phyloP scores from a whole-genome alignment of 2,888 invertebrate genomes.

The Noctua janthina region DNA sequence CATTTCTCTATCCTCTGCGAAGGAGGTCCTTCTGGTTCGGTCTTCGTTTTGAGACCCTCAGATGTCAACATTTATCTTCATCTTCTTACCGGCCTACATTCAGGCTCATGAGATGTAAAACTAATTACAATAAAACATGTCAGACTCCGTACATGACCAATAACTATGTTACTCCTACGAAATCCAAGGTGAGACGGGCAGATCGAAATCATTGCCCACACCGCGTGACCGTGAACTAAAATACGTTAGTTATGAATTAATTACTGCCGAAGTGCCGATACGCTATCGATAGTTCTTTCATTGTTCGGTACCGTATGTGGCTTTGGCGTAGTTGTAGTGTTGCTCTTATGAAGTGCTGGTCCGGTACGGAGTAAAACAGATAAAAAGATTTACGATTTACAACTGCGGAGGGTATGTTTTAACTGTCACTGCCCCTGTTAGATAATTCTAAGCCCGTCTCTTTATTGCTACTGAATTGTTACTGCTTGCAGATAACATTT shows the following conservation, averaged over 20 bases:
- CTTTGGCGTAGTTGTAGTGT: slow-evolving; percentile 7
- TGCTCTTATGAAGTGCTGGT: not conserved
- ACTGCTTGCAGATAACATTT: not conserved
- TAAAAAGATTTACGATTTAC: not conserved
- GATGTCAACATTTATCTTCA: not conserved
- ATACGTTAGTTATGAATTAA: slow-evolving; percentile 61
- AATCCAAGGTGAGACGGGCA: slow-evolving; percentile 60
- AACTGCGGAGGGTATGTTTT: not conserved
- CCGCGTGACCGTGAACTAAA: slow-evolving; percentile 61
- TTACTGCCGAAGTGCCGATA: slow-evolving; percentile 50
- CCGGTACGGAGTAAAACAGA: not conserved
- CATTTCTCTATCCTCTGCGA: not conserved
- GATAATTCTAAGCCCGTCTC: not conserved
- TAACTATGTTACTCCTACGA: slow-evolving; percentile 59
- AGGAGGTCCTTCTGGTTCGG: not conserved
- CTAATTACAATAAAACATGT: slow-evolving; percentile 49
- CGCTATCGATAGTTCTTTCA: slow-evolving; percentile 53
- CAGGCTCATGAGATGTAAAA: not conserved
- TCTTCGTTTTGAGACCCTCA: not conserved
- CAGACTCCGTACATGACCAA: slow-evolving; percentile 46
- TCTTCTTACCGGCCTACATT: not conserved
- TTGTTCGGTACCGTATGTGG: slow-evolving; percentile 28
- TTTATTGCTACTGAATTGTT: not conserved
- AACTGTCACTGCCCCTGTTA: not conserved
- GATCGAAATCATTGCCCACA: slow-evolving; percentile 65